phyloP scores from a whole-genome alignment of 1,140 invertebrate genomes.

The Yoshiicerus persimilis region DNA sequence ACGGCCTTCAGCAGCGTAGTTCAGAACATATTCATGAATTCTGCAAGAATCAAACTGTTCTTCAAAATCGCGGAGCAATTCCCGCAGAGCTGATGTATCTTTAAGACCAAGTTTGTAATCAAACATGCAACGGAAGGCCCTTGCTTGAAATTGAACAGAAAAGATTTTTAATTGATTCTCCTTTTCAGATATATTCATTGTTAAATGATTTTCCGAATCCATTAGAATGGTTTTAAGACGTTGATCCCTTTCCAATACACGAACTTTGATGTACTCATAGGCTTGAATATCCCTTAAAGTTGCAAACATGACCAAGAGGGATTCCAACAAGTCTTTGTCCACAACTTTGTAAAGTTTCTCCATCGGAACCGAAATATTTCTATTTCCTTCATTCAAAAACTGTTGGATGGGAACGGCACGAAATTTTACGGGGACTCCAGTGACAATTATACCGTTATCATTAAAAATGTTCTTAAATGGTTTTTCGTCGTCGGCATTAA shows the following conservation, averaged over 20 bases:
- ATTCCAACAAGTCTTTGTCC: not conserved
- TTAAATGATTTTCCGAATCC: not conserved
- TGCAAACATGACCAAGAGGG: not conserved
- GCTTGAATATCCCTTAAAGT: not conserved
- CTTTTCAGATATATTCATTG: not conserved
- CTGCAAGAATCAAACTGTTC: not conserved
- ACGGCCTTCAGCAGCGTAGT: not conserved
- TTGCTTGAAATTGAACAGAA: not conserved
- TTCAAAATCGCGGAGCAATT: not conserved
- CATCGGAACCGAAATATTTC: not conserved
- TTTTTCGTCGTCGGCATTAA: not conserved
- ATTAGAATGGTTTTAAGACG: not conserved
- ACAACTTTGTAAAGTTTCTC: not conserved
- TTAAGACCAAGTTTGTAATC: not conserved
- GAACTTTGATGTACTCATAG: not conserved
- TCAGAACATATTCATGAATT: not conserved
- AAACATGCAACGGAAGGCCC: not conserved
- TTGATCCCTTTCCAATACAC: not conserved
- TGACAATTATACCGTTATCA: not conserved
- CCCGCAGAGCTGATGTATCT: not conserved
- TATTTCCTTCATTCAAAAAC: not conserved
- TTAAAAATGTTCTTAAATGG: too few species aligned
- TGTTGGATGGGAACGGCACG: not conserved
- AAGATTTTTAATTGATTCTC: not conserved
- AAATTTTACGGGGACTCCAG: not conserved